Evolutionary conservation across 30 jellyfish, hydroid and myxozoan genomes (phyloP).

Genomic region (Aurelia aurita): DNA sequence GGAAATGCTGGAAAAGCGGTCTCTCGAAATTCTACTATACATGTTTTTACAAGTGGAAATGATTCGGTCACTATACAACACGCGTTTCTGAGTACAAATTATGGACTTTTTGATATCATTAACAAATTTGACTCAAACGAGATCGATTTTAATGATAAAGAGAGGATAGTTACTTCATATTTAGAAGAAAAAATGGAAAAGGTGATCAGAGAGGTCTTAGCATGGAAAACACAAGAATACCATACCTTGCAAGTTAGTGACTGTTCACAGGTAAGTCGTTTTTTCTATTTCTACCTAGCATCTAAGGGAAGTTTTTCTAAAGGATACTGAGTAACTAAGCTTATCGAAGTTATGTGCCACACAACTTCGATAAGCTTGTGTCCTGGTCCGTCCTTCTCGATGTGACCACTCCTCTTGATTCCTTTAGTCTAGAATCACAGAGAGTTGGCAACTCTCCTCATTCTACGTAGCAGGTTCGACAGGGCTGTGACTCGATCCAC

Average conservation of each 20-base stretch:
- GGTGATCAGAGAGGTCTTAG: background rate
- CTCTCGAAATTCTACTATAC: background rate
- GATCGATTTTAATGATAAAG: background rate
- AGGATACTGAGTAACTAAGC: too few relatives aligned
- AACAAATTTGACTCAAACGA: background rate
- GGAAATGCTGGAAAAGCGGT: background rate
- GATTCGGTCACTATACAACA: background rate
- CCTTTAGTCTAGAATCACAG: too few relatives aligned
- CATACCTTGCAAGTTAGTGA: background rate
- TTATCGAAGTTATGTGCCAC: too few relatives aligned
- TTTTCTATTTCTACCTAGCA: background rate
- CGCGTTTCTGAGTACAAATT: background rate
- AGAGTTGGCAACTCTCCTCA: too few relatives aligned
- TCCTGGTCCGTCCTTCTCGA: too few relatives aligned
- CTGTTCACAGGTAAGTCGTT: background rate
- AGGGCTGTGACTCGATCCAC: too few relatives aligned
- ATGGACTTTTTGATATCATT: slow-evolving; percentile 5
- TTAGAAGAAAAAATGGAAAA: background rate
- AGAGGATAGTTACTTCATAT: background rate
- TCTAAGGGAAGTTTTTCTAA: too few relatives aligned
- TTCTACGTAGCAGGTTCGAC: too few relatives aligned
- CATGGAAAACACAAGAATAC: background rate
- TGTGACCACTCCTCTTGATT: too few relatives aligned
- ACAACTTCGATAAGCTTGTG: too few relatives aligned
- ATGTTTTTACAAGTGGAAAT: background rate